Base-by-base conservation (phyloP, 2,888 invertebrate species). In the Epinotia demarniana region DNA sequence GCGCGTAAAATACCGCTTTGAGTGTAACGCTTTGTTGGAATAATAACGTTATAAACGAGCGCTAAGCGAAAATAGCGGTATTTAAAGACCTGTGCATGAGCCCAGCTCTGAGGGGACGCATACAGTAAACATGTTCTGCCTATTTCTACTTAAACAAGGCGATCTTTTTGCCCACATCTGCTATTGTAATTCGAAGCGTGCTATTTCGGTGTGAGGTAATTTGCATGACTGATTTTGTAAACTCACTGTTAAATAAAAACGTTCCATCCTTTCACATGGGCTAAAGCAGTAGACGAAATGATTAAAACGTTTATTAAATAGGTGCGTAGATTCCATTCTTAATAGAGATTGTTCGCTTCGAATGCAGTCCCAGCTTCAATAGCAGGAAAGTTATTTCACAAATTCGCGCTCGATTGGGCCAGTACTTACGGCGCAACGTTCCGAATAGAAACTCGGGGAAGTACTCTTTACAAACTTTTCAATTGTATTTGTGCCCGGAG, bases 351-450 rank as follows among this genome's bases (percentile, higher is more conserved):
- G 69, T 69, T 70, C 64, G 58, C 61, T 64, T 58, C 58, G 64
- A 64, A 66, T 75, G 70, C 75, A 75, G 64, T 75, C 53, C 27
- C 53, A 39, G 70, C 46, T 70, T 53, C 70, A 75, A 75, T 60
- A 64, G 70, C 60, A 33, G 46, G 49, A 70, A 75, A 75, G 75
- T 75, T 75, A 70, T 75, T 75, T 75, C 75, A 75, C 75, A 75
- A 75, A 75, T 75, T 75, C 70, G 64, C 75, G 53, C 70, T 70
- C 75, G 75, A 75, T 75, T 75, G 75, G 58, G 49, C 58, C 23
- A 53, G 75, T 60, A 75, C 75, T 75, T 70, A 64, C 57, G 68
- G 68, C 74, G 60, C 60, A 70, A 46, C 64, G 60, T 70, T 60
- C 60, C n/a, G 70, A 75, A 46, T 18, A 9, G 57, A n/a, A 61